Base-by-base conservation (phyloP, 2,113 vertebrate species). In the Callorhinus ursinus region DNA sequence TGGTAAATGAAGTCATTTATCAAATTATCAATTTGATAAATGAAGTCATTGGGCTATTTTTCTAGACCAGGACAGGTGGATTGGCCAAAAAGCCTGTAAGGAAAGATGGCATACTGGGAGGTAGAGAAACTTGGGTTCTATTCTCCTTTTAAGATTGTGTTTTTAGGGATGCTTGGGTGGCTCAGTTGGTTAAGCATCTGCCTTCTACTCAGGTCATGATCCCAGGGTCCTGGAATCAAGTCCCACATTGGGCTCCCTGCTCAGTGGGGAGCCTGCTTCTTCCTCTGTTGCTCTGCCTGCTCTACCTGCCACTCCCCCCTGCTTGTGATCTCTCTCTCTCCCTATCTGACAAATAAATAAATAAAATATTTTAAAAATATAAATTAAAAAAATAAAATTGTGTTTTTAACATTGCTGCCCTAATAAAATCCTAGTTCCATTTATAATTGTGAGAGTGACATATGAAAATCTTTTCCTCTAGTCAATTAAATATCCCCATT, bases 361-460 rank as follows among this genome's bases (percentile, higher is more conserved):
- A 53, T 55, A 55, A 57, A 57, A 57, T 57, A 5, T 65, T 65
- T 65, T 14, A 31, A 65, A 65, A 65, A 65, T 15, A 31, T 31
- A 65, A 65, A 57, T 57, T 57, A 15, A 31, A 65, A 31, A 13
- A 65, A 63, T 63, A 31, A 63, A 65, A 65, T 31, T 31, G 5
- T 84, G 39, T 39, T 81, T 86, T 59, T 77, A 36, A 14, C 81
- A 22, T 59, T 16, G 8, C 15, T 86, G 2, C 14, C 7, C 53
- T 77, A 72, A 81, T 90, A 87, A 94, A 96, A 89, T 49, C 12
- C 67, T 83, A n/a, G 67, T 84, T 80, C 14, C 26, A 46, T 72
- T 67, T 92, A 39, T 46, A 94, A 26, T 39, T 87, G 11, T 0
- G 4, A 57, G 14, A 95, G 46, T 79, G 7, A 93, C 77, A 72